phyloP scores from a whole-genome alignment of 1,140 invertebrate genomes.

The Macrotrachela quadricornifera region DNA sequence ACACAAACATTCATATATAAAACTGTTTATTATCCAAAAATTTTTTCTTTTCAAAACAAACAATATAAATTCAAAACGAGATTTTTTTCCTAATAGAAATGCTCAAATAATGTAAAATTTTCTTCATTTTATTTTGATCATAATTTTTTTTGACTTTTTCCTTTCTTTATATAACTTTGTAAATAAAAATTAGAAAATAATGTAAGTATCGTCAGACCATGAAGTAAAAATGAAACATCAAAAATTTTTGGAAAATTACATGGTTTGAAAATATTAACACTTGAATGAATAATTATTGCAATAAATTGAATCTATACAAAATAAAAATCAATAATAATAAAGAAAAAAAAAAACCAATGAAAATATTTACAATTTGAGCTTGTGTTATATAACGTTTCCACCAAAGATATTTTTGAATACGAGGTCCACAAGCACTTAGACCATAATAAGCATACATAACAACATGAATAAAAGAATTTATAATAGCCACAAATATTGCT shows the following conservation, averaged over 20 bases:
- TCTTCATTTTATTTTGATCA: too few relatives aligned
- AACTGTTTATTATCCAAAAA: too few relatives aligned
- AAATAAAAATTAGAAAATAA: too few relatives aligned
- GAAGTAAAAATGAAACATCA: too few relatives aligned
- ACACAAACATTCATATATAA: too few relatives aligned
- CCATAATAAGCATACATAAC: slow-evolving; percentile 59
- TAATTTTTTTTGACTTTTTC: too few relatives aligned
- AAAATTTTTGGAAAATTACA: slow-evolving; percentile 3
- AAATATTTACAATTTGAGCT: slow-evolving; percentile 17
- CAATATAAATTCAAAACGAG: too few relatives aligned
- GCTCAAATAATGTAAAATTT: too few relatives aligned
- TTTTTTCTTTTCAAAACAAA: too few relatives aligned
- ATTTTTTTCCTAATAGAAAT: too few relatives aligned
- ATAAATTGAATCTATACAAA: slow-evolving; percentile 3
- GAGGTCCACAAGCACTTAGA: slow-evolving; percentile 37
- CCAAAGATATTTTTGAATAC: slow-evolving; percentile 29
- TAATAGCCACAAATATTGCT: slow-evolving; percentile 21
- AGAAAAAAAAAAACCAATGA: neutral
- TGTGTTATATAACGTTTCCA: slow-evolving; percentile 31
- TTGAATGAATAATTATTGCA: slow-evolving; percentile 5
- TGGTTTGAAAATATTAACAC: slow-evolving; percentile 3
- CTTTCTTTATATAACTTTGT: too few relatives aligned
- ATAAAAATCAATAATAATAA: neutral
- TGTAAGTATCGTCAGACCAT: too few relatives aligned
- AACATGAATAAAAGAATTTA: slow-evolving; percentile 52